Evolutionary conservation across 2,888 invertebrate species (phyloP).

Genomic region (Amiota minor): DNA sequence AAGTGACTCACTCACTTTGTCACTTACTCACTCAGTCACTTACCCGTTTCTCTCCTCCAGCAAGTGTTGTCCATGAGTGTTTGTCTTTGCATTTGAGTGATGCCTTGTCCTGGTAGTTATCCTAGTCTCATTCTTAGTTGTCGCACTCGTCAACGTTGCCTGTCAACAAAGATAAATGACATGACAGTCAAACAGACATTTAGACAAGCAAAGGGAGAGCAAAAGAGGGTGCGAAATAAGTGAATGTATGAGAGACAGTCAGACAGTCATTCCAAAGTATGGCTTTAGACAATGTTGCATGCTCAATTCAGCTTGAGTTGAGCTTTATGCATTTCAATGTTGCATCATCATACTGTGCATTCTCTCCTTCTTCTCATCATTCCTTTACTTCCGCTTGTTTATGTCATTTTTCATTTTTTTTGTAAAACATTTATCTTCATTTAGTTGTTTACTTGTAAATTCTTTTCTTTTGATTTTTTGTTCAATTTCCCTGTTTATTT

Average conservation of each 20-base stretch:
- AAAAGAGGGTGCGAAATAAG: no score
- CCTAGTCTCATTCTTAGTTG: not conserved
- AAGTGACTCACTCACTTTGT: not conserved
- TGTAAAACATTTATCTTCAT: conserved; percentile 18
- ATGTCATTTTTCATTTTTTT: not conserved
- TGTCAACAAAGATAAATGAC: conserved; percentile 25
- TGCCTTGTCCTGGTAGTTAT: conserved; percentile 1
- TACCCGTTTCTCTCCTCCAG: not conserved
- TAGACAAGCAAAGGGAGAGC: not conserved
- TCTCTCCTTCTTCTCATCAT: not conserved
- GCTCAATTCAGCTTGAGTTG: not conserved
- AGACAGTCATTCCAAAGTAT: not conserved
- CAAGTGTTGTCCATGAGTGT: not conserved
- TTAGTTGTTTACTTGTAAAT: conserved; percentile 23
- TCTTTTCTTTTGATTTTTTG: conserved; percentile 33
- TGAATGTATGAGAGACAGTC: not conserved
- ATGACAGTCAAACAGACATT: conserved; percentile 5
- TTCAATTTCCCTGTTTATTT: conserved; percentile 30
- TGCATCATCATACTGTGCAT: no score
- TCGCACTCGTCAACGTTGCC: conserved; percentile 3
- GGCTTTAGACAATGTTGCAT: not conserved
- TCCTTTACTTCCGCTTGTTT: not conserved
- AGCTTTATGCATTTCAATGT: not conserved
- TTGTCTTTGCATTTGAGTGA: conserved; percentile 22
- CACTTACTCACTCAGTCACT: not conserved